A percentile compares a stretch with the other conserved stretches of the same genome.
phyloP scores from a whole-genome alignment of 2,888 invertebrate species.

The Sclerodermus sp. region DNA sequence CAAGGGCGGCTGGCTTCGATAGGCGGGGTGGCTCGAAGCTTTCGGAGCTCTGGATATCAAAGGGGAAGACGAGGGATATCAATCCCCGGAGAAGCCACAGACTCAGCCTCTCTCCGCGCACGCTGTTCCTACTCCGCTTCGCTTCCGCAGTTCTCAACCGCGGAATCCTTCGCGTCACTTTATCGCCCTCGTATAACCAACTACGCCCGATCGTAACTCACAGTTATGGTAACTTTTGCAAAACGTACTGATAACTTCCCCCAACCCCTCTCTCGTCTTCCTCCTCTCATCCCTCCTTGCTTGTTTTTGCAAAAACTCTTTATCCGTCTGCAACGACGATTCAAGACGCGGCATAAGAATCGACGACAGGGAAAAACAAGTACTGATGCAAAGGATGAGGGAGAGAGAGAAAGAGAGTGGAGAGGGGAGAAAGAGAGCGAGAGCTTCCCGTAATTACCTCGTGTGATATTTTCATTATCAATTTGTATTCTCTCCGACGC shows the following conservation, averaged over 20 bases:
- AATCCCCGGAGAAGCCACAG: conserved; percentile 45
- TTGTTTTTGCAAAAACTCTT: too few relatives aligned
- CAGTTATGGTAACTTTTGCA: neutral
- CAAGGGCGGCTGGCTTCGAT: conserved; percentile 14
- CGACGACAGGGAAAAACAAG: too few relatives aligned
- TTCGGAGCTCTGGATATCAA: conserved; percentile 47
- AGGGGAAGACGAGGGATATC: conserved; percentile 54
- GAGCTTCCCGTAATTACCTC: too few relatives aligned
- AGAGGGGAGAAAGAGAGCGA: too few relatives aligned
- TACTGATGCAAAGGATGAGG: too few relatives aligned
- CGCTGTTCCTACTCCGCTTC: conserved; percentile 11
- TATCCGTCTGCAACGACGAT: too few relatives aligned
- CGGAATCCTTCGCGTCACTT: conserved; percentile 51
- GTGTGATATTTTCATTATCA: too few relatives aligned
- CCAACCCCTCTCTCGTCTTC: neutral
- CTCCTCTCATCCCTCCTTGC: neutral
- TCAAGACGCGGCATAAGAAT: too few relatives aligned
- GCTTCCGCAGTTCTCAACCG: conserved; percentile 53
- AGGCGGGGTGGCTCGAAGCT: conserved; percentile 17
- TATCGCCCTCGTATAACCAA: conserved; percentile 37
- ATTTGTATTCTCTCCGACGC: too few relatives aligned
- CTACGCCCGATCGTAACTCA: neutral
- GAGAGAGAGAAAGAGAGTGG: too few relatives aligned
- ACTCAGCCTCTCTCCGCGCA: conserved; percentile 29
- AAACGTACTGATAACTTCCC: neutral